phyloP scores from a whole-genome alignment of 2,888 invertebrate species.

The Cantharis lateralis region DNA sequence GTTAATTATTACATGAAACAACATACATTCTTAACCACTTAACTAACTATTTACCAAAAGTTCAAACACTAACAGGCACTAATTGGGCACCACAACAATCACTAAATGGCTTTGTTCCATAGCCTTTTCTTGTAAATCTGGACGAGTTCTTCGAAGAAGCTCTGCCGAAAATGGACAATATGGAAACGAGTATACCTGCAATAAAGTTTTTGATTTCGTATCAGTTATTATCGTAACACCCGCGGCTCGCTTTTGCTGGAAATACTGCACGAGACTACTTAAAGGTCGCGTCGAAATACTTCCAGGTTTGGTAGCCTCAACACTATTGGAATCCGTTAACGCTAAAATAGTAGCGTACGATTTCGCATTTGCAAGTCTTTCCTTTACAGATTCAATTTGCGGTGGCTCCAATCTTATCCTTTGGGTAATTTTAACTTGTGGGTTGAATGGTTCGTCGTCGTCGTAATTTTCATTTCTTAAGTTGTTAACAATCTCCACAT shows the following conservation, averaged over 20 bases:
- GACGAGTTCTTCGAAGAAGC: constrained; percentile 85
- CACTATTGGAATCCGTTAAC: constrained; percentile 81
- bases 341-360: constrained; percentile 94
- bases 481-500: constrained; percentile 90
- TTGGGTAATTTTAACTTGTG: constrained; percentile 93
- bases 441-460: constrained; percentile 65
- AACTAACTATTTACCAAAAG: no score
- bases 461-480: constrained; percentile 96
- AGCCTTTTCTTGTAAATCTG: constrained; percentile 86
- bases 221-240: constrained; percentile 92
- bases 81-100: constrained; percentile 82
- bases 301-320: constrained; percentile 79
- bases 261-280: constrained; percentile 91
- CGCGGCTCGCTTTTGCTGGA: constrained; percentile 98
- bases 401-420: constrained; percentile 90
- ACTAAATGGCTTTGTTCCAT: constrained; percentile 94
- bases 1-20: no score
- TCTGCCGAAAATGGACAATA: constrained; percentile 96
- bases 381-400: constrained; percentile 94
- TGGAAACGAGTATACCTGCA: constrained; percentile 92
- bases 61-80: constrained; percentile 61
- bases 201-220: constrained; percentile 89
- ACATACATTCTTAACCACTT: no score
- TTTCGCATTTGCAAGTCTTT: constrained; percentile 85
- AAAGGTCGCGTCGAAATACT: constrained; percentile 89